phyloP scores from a whole-genome alignment of 2,888 invertebrate genomes.

The Leptopterna dolabrata region DNA sequence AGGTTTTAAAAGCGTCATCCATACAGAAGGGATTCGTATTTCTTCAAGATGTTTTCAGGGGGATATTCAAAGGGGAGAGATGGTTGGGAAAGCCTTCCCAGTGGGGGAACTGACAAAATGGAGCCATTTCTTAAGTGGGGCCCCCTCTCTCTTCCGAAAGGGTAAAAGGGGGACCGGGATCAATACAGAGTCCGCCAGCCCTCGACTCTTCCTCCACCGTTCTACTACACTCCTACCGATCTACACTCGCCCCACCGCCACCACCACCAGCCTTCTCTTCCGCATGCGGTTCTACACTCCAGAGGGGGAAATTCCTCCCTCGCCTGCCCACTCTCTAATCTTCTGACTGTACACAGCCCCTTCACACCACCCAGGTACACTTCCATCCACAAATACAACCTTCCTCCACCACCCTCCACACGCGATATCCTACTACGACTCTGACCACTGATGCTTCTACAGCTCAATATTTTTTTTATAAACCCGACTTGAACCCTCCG shows the following conservation, averaged over 20 bases:
- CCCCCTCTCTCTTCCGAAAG: slow-evolving; percentile 5
- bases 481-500: not conserved
- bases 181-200: slow-evolving; percentile 41
- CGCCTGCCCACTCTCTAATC: slow-evolving; percentile 13
- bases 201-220: not conserved
- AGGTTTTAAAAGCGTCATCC: not conserved
- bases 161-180: slow-evolving; percentile 50
- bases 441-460: not conserved
- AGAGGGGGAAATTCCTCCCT: slow-evolving; percentile 18
- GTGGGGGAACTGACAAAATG: slow-evolving; percentile 39
- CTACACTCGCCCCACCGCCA: not conserved
- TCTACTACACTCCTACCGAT: not conserved
- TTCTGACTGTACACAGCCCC: slow-evolving; percentile 52
- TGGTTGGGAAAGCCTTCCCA: not conserved
- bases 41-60: not conserved
- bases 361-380: slow-evolving; percentile 53
- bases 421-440: not conserved
- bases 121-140: slow-evolving; percentile 50
- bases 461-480: slow-evolving; percentile 8
- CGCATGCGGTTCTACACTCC: slow-evolving; percentile 40
- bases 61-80: not conserved
- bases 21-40: not conserved
- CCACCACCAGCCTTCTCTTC: not conserved
- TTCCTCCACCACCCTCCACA: not conserved
- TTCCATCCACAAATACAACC: slow-evolving; percentile 52